Evolutionary conservation across 2,113 vertebrate species (phyloP).

Genomic region (Taxidea taxus): DNA sequence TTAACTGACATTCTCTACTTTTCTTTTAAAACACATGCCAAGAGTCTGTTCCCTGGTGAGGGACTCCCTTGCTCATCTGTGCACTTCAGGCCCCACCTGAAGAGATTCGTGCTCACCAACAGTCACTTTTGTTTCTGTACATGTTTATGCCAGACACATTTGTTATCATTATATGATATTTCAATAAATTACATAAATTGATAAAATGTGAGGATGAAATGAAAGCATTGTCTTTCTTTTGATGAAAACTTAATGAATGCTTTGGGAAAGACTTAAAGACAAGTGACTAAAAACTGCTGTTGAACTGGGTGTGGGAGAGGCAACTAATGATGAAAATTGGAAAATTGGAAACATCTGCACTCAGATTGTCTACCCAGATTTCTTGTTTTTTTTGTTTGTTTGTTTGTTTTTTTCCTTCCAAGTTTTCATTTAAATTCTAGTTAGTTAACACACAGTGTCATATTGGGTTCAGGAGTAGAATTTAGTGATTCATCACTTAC

Average conservation of each 20-base stretch:
- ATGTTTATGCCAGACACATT: background rate
- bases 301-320: background rate
- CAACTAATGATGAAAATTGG: background rate
- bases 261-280: background rate
- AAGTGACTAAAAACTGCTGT: background rate
- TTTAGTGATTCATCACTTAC: background rate
- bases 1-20: background rate
- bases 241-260: background rate
- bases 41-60: background rate
- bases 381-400: too few species aligned
- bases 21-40: background rate
- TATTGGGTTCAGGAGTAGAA: background rate
- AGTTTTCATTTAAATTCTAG: background rate
- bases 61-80: background rate
- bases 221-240: background rate
- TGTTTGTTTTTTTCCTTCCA: background rate
- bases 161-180: background rate
- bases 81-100: background rate
- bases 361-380: background rate
- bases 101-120: background rate
- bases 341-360: background rate
- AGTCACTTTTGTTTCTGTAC: background rate
- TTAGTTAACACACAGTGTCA: background rate
- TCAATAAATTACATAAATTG: background rate
- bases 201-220: background rate